phyloP scores from a whole-genome alignment of 2,888 invertebrate genomes.

The Thereva unica region DNA sequence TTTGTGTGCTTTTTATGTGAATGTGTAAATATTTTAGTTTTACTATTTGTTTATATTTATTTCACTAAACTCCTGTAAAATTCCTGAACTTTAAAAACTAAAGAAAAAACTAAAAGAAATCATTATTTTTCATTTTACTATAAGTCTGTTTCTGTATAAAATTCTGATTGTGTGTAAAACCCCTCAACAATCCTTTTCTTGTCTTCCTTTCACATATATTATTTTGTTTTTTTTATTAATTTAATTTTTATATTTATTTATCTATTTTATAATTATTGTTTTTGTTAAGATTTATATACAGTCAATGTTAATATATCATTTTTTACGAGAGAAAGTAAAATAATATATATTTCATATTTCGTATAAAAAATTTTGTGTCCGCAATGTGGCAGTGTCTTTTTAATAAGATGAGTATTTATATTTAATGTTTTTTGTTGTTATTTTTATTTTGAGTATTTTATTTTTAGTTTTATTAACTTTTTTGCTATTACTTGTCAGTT shows the following conservation, averaged over 20 bases:
- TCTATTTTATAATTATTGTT: too few species aligned
- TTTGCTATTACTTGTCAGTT: slow-evolving; percentile 7
- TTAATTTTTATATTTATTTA: too few species aligned
- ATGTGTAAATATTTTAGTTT: slow-evolving; percentile 34
- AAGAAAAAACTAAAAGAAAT: not conserved
- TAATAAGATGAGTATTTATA: not conserved
- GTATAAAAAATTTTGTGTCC: not conserved
- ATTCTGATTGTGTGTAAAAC: too few species aligned
- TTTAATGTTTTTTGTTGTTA: slow-evolving; percentile 4
- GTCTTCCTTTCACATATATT: too few species aligned
- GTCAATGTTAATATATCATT: too few species aligned
- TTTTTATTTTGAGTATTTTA: slow-evolving; percentile 1
- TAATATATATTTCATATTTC: not conserved
- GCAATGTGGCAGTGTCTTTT: slow-evolving; percentile 6
- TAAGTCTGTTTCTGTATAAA: too few species aligned
- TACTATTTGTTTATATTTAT: slow-evolving; percentile 2
- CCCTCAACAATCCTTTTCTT: too few species aligned
- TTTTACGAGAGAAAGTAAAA: not conserved
- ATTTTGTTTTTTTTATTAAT: too few species aligned
- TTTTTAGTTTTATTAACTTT: slow-evolving; percentile 1
- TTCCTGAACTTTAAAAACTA: not conserved
- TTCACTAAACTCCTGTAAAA: not conserved
- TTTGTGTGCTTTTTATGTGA: slow-evolving; percentile 36
- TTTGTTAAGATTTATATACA: too few species aligned
- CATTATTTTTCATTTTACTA: not conserved